Evolutionary conservation across 1,140 invertebrate species (phyloP).

Genomic region (Pseudomyrmex concolor): DNA sequence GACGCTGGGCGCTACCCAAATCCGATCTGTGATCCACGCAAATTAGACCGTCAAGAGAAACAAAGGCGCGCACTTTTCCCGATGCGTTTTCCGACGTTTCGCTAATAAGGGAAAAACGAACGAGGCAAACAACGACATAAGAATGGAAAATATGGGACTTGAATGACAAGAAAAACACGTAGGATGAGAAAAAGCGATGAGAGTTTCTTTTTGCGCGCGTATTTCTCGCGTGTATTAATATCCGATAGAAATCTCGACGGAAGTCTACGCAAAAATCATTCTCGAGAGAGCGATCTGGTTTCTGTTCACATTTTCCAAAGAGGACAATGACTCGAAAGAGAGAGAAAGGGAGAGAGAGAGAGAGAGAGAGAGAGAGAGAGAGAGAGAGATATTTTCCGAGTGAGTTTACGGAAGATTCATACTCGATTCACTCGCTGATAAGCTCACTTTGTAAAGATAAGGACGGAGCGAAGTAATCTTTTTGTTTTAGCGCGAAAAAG

Average conservation of each 20-base stretch:
- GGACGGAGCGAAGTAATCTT: constrained; percentile 30
- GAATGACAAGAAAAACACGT: not conserved
- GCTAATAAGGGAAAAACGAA: not conserved
- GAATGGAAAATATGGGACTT: not conserved
- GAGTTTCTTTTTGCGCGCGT: not conserved
- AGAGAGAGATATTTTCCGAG: constrained; percentile 20
- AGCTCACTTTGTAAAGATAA: constrained; percentile 58
- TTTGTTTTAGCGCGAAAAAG: constrained; percentile 37
- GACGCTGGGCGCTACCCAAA: not conserved
- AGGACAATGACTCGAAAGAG: constrained; percentile 37
- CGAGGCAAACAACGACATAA: no score
- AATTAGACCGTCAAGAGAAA: constrained; percentile 37
- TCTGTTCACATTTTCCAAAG: constrained; percentile 36
- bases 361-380: not conserved
- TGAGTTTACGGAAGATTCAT: constrained; percentile 60
- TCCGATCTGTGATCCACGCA: constrained; percentile 28
- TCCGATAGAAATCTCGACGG: not conserved
- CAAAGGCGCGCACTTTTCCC: not conserved
- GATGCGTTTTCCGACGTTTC: not conserved
- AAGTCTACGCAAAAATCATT: constrained; percentile 12
- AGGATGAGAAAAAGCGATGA: not conserved
- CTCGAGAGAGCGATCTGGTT: constrained; percentile 22
- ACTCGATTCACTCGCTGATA: constrained; percentile 58
- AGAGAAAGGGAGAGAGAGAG: not conserved
- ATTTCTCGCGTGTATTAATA: not conserved